Evolutionary conservation across 1,140 invertebrate species (phyloP).

Genomic region (Anastatus disparis): DNA sequence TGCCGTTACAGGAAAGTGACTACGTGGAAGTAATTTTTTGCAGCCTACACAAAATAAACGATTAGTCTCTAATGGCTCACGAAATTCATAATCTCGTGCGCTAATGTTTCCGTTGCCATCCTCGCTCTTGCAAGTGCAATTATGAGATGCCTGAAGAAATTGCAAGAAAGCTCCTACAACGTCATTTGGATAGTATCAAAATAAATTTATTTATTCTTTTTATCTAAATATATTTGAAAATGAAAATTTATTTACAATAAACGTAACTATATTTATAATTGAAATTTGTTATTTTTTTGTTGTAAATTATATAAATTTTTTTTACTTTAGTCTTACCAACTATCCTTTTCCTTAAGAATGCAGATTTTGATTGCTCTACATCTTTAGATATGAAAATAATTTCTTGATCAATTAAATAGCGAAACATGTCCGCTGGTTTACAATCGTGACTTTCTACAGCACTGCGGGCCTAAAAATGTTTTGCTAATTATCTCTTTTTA

Average conservation of each 20-base stretch:
- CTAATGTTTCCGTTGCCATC: constrained; percentile 32
- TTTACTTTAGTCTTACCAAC: constrained; percentile 53
- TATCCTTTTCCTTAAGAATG: constrained; percentile 71
- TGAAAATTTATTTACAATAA: too few species aligned
- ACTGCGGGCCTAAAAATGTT: constrained; percentile 44
- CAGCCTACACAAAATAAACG: constrained; percentile 48
- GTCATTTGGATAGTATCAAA: too few species aligned
- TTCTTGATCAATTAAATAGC: constrained; percentile 72
- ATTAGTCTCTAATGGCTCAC: constrained; percentile 39
- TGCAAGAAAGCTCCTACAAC: constrained; percentile 53
- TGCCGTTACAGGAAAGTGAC: constrained; percentile 50
- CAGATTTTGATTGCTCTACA: constrained; percentile 64
- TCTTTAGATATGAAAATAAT: constrained; percentile 68
- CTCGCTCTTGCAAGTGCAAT: constrained; percentile 48
- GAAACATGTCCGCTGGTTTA: constrained; percentile 67
- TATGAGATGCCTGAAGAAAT: constrained; percentile 44
- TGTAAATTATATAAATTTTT: too few species aligned
- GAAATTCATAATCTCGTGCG: constrained; percentile 44
- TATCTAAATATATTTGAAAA: too few species aligned
- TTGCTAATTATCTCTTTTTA: neutral
- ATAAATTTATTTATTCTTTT: too few species aligned
- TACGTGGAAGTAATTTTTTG: constrained; percentile 46
- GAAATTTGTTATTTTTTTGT: too few species aligned
- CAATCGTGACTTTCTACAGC: constrained; percentile 68
- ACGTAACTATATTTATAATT: too few species aligned